Base-by-base conservation (phyloP, 2,113 vertebrate genomes). In the Fulmarus glacialis region DNA sequence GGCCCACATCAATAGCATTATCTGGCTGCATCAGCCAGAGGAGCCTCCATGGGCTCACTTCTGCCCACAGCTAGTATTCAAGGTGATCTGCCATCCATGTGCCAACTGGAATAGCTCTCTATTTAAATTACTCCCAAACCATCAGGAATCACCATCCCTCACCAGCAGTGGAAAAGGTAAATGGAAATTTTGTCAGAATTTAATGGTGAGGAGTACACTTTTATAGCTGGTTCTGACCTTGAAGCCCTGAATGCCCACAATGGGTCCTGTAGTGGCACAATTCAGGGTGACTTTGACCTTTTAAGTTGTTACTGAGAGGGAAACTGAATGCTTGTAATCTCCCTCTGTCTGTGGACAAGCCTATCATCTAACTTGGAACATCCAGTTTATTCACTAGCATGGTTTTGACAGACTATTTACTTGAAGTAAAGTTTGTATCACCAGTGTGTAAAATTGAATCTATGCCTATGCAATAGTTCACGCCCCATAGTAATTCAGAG, bases 1-100 rank as follows among this genome's bases (percentile, higher is more conserved):
- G 60, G 27, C 40, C 12, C 22, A 10, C 48, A 23, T 6, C 52
- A 15, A 0, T 12, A 24, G 19, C 0, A 4, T 12, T 22, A 15
- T 4, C 55, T 4, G 23, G 8, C 48, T 30, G 47, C 15, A 26
- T 23, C 63, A 27, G 64, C 62, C 10, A 3, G 15, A 16, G 43
- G 1, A 24, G n/a, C 68, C n/a, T 20, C 36, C 40, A 2, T 0
- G 26, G 34, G 40, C 34, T 79, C 34, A 2, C 23, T 64, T 34
- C 82, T 80, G 79, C 48, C 47, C 53, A 32, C 23, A 52, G 60
- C 21, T 67, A n/a, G 10, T 27, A 42, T 34, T 22, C 34, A 30
- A 71, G 47, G 34, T 16, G 12, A 52, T 43, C 85, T 22, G 70
- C 53, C 58, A 56, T 20, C 30, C 30, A 4, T 6, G 16, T 45